phyloP scores from a whole-genome alignment of 2,113 vertebrate genomes.

The Prinia subflava region DNA sequence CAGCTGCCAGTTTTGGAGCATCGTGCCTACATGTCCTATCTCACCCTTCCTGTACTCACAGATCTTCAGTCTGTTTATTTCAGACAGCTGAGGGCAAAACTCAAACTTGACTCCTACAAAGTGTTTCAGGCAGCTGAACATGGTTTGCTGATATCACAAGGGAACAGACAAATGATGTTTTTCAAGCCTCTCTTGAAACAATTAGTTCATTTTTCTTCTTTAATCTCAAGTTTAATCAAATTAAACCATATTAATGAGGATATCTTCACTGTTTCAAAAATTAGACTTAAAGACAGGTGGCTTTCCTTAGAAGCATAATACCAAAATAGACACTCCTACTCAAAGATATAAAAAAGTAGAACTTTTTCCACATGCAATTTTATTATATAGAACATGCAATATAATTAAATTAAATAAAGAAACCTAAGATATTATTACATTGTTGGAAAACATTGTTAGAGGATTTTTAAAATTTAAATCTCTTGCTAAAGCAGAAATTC shows the following conservation, averaged over 20 bases:
- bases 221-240: not conserved
- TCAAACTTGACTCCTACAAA: not conserved
- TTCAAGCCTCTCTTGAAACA: not conserved
- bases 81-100: not conserved
- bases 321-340: not conserved
- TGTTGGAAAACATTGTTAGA: not conserved
- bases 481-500: not conserved
- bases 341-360: not conserved
- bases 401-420: not conserved
- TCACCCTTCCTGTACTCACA: not conserved
- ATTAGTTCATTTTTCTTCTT: not conserved
- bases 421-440: not conserved
- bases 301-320: not conserved
- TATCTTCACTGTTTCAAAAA: not conserved
- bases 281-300: not conserved
- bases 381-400: not conserved
- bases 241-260: not conserved
- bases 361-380: not conserved
- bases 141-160: not conserved
- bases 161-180: not conserved
- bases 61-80: not conserved
- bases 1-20: not conserved
- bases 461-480: not conserved
- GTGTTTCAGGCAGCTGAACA: not conserved
- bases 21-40: rapidly evolving